These are phyloP conservation scores for Neolamprologus caudopunctatus DNA, from an alignment of 2,113 vertebrate genomes.

Conservation along the genomic window DNA sequence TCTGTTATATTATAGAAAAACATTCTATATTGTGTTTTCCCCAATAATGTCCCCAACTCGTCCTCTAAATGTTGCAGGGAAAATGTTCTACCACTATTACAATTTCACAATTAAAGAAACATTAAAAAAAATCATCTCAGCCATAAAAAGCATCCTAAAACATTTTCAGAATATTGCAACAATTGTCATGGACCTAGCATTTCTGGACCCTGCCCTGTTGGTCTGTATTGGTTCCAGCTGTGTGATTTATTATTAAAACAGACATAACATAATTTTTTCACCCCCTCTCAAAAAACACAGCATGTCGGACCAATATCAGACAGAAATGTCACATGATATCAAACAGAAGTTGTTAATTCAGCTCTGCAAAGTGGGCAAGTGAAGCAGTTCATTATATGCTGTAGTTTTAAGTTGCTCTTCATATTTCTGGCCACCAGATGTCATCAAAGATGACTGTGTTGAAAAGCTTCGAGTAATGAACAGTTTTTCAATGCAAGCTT, in stretches of 20 bases:
- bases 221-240: background rate
- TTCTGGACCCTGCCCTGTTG: background rate
- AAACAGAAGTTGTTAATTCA: background rate
- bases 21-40: background rate
- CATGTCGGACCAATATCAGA: background rate
- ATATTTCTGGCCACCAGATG: background rate
- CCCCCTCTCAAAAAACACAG: background rate
- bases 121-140: background rate
- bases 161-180: background rate
- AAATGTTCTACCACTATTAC: background rate
- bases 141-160: background rate
- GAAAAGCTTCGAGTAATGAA: background rate
- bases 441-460: background rate
- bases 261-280: background rate
- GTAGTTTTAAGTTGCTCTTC: background rate
- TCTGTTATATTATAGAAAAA: background rate
- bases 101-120: background rate
- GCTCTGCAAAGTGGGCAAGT: background rate
- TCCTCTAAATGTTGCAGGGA: background rate
- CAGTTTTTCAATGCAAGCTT: background rate
- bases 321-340: background rate
- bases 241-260: background rate
- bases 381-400: background rate
- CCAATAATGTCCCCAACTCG: background rate
- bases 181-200: background rate